Evolutionary conservation across 2,797 vertebrate genomes (phyloP), one percentile per base, ranked within the genome.

Genomic region (Geotrypetes seraphini): DNA sequence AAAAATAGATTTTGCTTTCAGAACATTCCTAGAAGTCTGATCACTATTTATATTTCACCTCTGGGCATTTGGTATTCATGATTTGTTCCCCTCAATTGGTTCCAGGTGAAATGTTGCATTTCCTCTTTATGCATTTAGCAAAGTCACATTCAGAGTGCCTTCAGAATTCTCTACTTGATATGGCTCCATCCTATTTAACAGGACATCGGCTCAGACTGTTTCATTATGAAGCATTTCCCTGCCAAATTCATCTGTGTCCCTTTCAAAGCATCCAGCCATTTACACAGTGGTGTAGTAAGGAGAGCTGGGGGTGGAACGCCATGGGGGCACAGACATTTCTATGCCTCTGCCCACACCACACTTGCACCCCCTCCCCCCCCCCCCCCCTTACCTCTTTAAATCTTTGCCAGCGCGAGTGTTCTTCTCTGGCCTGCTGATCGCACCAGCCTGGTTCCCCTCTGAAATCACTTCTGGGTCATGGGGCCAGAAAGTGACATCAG

Each of bases 91-190:
- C 2, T 25, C 31, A 27, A 4, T 10, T 28, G 9, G 37, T 46
- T 42, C 1, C 13, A 34, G 40, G 37, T 29, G 15, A 35, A 53
- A 10, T 32, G 13, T 9, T 36, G 45, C 41, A 13, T 32, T 25
- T 44, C 25, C 31, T 43, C 28, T 35, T 28, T 33, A 25, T 28
- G 15, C 33, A 9, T 32, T 53, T 60, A 36, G 36, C 43, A 35
- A 35, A 36, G 29, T 37, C 1, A 2, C 28, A 30, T 11, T 25
- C 28, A 5, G 30, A 28, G 35, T 24, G 15, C 31, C 34, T 11
- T 19, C 17, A 39, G 19, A 29, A 16, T 10, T 10, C 26, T 11
- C 19, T 12, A 19, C 15, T 22, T 36, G 38, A 25, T 10, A 6
- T 13, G 37, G 24, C 47, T 53, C 10, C 17, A 16, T 13, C 42